Conservation (phyloP, 1,140 invertebrate genomes). For the Maconellicoccus hirsutus region DNA sequence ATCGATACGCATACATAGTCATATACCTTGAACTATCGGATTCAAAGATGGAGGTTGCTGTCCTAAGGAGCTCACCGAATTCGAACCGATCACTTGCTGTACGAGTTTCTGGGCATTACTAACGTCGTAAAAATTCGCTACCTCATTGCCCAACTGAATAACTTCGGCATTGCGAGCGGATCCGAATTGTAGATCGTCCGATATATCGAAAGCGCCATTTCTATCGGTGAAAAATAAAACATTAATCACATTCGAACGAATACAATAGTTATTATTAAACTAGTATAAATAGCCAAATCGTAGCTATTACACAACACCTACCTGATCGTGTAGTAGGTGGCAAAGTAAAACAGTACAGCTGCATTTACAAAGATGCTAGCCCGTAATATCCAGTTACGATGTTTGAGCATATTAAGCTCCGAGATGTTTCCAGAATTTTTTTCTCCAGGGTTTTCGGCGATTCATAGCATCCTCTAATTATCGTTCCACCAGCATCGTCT, state of each 20-base stretch:
- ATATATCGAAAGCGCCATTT: constrained; percentile 1
- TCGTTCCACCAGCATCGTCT: not conserved
- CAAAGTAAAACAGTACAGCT: constrained; percentile 12
- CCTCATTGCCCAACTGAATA: constrained; percentile 6
- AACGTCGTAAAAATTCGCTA: not conserved
- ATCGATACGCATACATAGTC: no score
- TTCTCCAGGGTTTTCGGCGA: constrained; percentile 16
- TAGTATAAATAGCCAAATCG: no score
- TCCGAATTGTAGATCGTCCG: constrained; percentile 2
- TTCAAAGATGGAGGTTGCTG: not conserved
- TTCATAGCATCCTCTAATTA: constrained; percentile 22
- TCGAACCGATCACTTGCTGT: not conserved
- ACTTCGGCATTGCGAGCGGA: constrained; percentile 1
- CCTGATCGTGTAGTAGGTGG: constrained; percentile 8
- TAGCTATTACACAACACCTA: no score
- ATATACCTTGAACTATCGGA: constrained; percentile 6
- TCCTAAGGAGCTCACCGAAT: not conserved
- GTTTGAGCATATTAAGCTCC: constrained; percentile 20
- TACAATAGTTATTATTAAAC: no score
- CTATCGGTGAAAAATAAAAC: not conserved
- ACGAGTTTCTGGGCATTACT: not conserved
- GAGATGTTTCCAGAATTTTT: constrained; percentile 20
- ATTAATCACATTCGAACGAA: no score
- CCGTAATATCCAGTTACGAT: constrained; percentile 14
- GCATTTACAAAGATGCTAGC: constrained; percentile 21